These are phyloP conservation scores for Zaprionus bogoriensis DNA, from an alignment of 2,888 invertebrate genomes.

Conservation along the genomic window DNA sequence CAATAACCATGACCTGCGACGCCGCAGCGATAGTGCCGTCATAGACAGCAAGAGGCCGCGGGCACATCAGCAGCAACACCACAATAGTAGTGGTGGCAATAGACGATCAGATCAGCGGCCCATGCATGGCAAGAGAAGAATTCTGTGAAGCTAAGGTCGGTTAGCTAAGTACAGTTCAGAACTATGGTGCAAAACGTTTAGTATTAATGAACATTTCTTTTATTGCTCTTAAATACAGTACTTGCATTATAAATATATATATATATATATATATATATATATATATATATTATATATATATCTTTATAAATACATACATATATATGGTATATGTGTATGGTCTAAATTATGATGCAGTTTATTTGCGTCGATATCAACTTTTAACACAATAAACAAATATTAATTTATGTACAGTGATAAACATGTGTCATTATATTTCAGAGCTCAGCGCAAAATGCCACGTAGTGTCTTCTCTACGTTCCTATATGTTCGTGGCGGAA, in stretches of 20 bases:
- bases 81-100: constrained; percentile 62
- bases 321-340: neutral
- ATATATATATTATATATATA: neutral
- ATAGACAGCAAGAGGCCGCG: constrained; percentile 51
- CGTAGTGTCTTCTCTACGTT: constrained; percentile 92
- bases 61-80: constrained; percentile 38
- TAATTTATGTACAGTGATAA: constrained; percentile 17
- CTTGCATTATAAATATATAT: neutral
- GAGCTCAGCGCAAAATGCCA: constrained; percentile 66
- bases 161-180: neutral
- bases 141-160: neutral
- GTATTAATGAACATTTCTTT: too few species aligned
- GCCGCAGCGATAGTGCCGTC: constrained; percentile 64
- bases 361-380: neutral
- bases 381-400: constrained; percentile 6
- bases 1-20: constrained; percentile 42
- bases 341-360: neutral
- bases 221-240: too few species aligned
- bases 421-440: neutral
- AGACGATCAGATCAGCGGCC: constrained; percentile 70
- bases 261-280: neutral
- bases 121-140: constrained; percentile 47
- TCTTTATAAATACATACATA: neutral
- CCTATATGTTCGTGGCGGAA: constrained; percentile 90
- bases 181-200: neutral